Evolutionary conservation across 2,797 vertebrate species (phyloP).

Genomic region (Anolis apletophallus): DNA sequence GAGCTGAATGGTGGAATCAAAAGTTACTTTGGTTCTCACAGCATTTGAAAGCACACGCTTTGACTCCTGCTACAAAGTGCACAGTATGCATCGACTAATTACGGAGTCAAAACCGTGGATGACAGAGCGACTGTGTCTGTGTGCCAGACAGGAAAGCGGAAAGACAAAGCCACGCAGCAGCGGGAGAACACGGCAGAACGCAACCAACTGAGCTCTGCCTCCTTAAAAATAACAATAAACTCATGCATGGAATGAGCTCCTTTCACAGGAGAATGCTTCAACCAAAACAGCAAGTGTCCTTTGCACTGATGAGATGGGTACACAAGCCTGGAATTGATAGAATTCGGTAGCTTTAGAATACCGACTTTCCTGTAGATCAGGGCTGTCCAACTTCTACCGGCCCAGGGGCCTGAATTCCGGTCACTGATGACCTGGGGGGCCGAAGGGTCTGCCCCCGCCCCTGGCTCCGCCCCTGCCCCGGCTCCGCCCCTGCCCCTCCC

Average conservation of each 20-base stretch:
- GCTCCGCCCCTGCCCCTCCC: no score
- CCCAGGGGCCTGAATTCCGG: no score
- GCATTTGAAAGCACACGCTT: not conserved
- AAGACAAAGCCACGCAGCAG: not conserved
- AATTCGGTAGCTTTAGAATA: not conserved
- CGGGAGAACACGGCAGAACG: not conserved
- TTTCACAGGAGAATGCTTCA: not conserved
- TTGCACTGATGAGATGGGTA: not conserved
- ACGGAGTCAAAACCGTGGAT: not conserved
- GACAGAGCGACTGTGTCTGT: not conserved
- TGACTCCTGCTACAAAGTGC: not conserved
- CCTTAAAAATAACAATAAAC: not conserved
- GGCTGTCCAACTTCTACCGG: no score
- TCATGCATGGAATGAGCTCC: not conserved
- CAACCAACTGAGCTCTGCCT: not conserved
- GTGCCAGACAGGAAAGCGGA: not conserved
- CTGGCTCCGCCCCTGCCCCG: no score
- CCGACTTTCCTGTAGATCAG: not conserved
- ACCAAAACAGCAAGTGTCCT: not conserved
- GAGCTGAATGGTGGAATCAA: not conserved
- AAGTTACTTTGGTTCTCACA: constrained; percentile 5
- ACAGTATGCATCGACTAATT: rapidly evolving
- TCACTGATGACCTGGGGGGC: no score
- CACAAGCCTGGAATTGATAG: not conserved
- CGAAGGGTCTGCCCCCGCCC: no score